Evolutionary conservation across 2,113 vertebrate species (phyloP), one percentile per base, ranked within the genome.

Genomic region (Tauraco erythrolophus): DNA sequence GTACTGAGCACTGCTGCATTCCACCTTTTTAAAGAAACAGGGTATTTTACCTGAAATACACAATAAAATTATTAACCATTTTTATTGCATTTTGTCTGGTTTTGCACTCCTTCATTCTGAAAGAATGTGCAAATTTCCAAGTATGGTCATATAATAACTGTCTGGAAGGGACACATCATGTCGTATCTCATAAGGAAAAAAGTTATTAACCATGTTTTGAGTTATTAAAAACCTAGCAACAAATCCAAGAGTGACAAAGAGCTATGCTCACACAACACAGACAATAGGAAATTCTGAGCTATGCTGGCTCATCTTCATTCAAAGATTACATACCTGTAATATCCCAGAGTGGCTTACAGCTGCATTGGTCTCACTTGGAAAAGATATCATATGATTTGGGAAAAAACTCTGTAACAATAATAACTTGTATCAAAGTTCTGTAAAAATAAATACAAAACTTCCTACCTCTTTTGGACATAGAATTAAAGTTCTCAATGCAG

Each of bases 331-430:
- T 98, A 99, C 99, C 99, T 99, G 99, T 82, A 99, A 98, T 86
- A 99, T 98, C 79, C 99, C 98, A 81, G 99, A 98, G 84, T 99
- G 98, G 97, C 98, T 98, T 94, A 99, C 92, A 91, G 98, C 97
- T 93, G 98, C 98, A 87, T 97, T 99, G 74, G 97, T 98, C 97
- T 99, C 99, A 97, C 97, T 98, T 91, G 98, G 98, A 97, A 99
- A 98, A 90, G 99, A 99, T 93, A 99, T 98, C 99, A 99, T 99
- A 95, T 99, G 98, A 95, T 99, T 99, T 88, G 99, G 99, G 97
- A 99, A 99, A 98, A 99, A 99, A 83, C 98, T 99, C 99, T 99
- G 95, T 62, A 79, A 98, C 92, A 87, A 61, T 53, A 97, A 97
- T 85, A 93, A 91, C 75, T 87, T 43, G 74, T 71, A 91, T 97